These are phyloP conservation scores for Cheilosia pagana DNA, from an alignment of 2,888 invertebrate species.

Conservation along the genomic window DNA sequence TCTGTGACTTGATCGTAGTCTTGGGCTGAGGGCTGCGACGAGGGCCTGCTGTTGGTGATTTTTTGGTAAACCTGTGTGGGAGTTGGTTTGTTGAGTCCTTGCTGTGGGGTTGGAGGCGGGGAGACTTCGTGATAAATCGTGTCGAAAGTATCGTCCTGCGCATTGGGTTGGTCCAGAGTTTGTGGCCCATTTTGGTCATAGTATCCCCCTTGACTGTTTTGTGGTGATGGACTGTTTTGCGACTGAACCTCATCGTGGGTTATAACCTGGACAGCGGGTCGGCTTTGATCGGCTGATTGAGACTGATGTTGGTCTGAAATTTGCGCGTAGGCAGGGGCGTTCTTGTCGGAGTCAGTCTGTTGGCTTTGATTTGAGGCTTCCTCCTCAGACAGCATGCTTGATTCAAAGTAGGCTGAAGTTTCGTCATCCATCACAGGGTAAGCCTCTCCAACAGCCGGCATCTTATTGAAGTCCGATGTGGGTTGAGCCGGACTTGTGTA, in stretches of 20 bases:
- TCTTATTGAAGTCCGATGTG: slow-evolving; percentile 82
- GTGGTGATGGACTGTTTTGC: not conserved
- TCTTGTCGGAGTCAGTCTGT: slow-evolving; percentile 45
- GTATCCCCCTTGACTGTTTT: not conserved
- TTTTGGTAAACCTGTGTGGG: slow-evolving; percentile 37
- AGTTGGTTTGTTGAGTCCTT: slow-evolving; percentile 17
- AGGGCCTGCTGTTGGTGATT: slow-evolving; percentile 31
- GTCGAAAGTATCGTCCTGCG: too few relatives aligned
- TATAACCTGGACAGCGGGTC: not conserved
- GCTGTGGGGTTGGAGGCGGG: not conserved
- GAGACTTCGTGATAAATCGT: not conserved
- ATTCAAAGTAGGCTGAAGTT: slow-evolving; percentile 61
- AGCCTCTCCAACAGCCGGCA: slow-evolving; percentile 81
- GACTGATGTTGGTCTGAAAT: not conserved
- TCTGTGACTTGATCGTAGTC: slow-evolving; percentile 25
- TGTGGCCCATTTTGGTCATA: too few relatives aligned
- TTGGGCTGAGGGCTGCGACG: slow-evolving; percentile 36
- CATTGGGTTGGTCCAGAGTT: too few relatives aligned
- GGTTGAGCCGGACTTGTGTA: slow-evolving; percentile 80
- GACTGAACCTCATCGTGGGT: slow-evolving; percentile 12
- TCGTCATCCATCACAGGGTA: slow-evolving; percentile 79
- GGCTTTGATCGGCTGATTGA: slow-evolving; percentile 70
- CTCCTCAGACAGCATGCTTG: slow-evolving; percentile 72
- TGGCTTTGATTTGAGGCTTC: slow-evolving; percentile 70
- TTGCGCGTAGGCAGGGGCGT: slow-evolving; percentile 36